These are phyloP conservation scores for Aleiodes leptofemur DNA, from an alignment of 2,888 invertebrate genomes.

Conservation along the genomic window DNA sequence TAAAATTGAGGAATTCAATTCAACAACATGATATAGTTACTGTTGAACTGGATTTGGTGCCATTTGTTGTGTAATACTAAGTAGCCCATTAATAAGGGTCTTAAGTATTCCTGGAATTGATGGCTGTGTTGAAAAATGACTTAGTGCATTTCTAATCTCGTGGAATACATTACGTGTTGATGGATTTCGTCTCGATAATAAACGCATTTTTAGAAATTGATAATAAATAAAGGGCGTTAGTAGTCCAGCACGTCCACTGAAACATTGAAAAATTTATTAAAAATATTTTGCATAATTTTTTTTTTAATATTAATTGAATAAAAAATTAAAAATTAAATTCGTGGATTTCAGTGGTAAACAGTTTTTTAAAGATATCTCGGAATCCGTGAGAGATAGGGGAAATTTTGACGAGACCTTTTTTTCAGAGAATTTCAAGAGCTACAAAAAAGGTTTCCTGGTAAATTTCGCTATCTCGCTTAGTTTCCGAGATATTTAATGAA, in stretches of 20 bases:
- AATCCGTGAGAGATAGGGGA: not conserved
- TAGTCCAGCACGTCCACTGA: conserved; percentile 92
- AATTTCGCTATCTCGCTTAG: too few species aligned
- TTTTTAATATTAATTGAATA: too few species aligned
- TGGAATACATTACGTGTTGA: conserved; percentile 95
- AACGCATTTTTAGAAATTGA: conserved; percentile 94
- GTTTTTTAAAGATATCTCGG: not conserved
- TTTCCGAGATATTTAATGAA: too few species aligned
- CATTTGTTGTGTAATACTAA: conserved; percentile 85
- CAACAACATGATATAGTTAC: conserved; percentile 53
- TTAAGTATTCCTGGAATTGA: conserved; percentile 82
- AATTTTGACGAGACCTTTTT: too few species aligned
- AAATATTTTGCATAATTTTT: not conserved
- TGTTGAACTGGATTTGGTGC: conserved; percentile 82
- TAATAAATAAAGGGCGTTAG: conserved; percentile 97
- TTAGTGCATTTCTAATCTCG: conserved; percentile 86
- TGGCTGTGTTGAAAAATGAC: conserved; percentile 82
- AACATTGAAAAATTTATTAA: conserved; percentile 57
- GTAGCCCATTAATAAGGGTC: conserved; percentile 78
- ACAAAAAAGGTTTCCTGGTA: too few species aligned
- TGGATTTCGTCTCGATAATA: conserved; percentile 96
- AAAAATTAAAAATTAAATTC: too few species aligned
- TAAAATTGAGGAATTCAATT: too few species aligned
- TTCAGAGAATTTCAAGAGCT: too few species aligned
- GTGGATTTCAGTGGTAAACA: too few species aligned